Base-by-base conservation (phyloP, 2,888 invertebrate genomes). In the Camptogramma bilineatum region DNA sequence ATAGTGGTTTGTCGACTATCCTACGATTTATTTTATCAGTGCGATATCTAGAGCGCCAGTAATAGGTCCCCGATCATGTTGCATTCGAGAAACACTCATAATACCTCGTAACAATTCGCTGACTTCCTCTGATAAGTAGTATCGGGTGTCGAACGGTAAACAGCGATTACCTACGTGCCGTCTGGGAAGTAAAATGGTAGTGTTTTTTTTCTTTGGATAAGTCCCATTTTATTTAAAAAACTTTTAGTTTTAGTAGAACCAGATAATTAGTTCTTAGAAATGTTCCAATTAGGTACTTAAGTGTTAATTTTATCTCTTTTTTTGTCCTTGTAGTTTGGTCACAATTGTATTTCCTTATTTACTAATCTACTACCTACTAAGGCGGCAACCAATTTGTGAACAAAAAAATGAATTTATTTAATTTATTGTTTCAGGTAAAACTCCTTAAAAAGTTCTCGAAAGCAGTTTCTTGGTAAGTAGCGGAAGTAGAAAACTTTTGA, bases 351-450 rank as follows among this genome's bases (percentile, higher is more conserved):
- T 28, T 28, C 4, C 1, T 28, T 7, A 5, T 28, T 28, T 8
- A 28, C 28, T 8, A 28, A 28, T 5, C 28, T 28, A 28, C 8
- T 39, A 34, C 34, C 9, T 34, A 34, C 39, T n/a, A 3, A 4
- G 8, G 7, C 2, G 5, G 34, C 2, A 24, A 24, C 4, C 7
- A 28, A 28, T n/a, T n/a, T 28, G 28, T 28, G 7, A 28, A 8
- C 28, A 28, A 5, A 28, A 28, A 7, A 28, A 7, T 28, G 4
- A 28, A 13, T 34, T 34, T 34, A 39, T 13, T 13, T 2, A 13
- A 13, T 16, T 65, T 48, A 34, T 64, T 48, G 63, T 70, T 70
- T 34, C 72, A 72, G 72, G 72, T 71, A 71, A 60, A 39, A 18
- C 56, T 39, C 16, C 48, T 48, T 13, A 39, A 2, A 17, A 31